Conservation (phyloP, 2,113 vertebrate genomes). For the Lophius piscatorius region DNA sequence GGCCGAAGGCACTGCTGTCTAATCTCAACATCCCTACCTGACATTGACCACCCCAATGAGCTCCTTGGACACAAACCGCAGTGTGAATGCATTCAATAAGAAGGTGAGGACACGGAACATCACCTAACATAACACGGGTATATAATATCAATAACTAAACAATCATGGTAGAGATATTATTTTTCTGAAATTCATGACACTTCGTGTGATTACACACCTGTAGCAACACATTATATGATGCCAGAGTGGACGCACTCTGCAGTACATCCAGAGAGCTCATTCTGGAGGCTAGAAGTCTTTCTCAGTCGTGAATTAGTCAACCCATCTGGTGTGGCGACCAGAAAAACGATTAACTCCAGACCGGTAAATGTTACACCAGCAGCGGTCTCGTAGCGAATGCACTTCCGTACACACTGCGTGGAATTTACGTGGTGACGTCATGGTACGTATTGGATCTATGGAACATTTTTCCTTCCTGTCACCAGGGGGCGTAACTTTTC, state of each 20-base stretch:
- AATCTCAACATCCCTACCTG: constrained; percentile 80
- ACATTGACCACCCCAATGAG: constrained; percentile 93
- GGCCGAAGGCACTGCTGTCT: too few relatives aligned
- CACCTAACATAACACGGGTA: constrained; percentile 76
- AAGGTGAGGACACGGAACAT: constrained; percentile 91
- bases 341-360: not conserved
- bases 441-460: fast-evolving
- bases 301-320: not conserved
- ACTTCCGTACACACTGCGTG: constrained; percentile 70
- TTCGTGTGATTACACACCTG: constrained; percentile 64
- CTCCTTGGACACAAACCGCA: constrained; percentile 94
- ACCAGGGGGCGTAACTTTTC: constrained; percentile 42
- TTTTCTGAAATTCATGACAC: not conserved
- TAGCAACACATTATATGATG: constrained; percentile 80
- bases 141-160: too few relatives aligned
- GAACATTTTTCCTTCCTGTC: not conserved
- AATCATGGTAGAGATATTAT: not conserved
- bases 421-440: constrained; percentile 49
- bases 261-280: constrained; percentile 80
- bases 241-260: constrained; percentile 73
- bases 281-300: constrained; percentile 10
- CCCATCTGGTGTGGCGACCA: too few relatives aligned
- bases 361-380: fast-evolving
- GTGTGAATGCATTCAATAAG: constrained; percentile 91
- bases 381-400: not conserved